Evolutionary conservation across 2,888 invertebrate species (phyloP).

Genomic region (Nomada fabriciana): DNA sequence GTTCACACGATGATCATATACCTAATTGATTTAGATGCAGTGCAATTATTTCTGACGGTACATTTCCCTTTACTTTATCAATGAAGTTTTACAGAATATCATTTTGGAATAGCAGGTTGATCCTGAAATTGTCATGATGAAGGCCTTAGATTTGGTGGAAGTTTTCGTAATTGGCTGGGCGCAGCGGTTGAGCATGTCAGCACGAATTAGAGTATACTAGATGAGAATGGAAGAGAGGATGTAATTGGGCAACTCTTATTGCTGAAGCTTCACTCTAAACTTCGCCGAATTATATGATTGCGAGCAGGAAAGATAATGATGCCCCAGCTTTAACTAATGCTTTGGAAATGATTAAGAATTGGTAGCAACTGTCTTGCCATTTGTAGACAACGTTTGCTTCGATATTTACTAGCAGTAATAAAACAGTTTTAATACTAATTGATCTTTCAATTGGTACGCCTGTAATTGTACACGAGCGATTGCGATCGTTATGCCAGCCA

Average conservation of each 20-base stretch:
- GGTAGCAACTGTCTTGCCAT: no score
- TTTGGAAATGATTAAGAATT: background rate
- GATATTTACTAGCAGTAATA: background rate
- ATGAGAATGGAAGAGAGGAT: constrained; percentile 13
- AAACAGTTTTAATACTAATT: background rate
- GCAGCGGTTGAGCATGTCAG: constrained; percentile 4
- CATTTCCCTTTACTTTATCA: no score
- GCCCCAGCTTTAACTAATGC: background rate
- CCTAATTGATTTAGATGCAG: no score
- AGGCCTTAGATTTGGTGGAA: background rate
- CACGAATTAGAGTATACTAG: constrained; percentile 23
- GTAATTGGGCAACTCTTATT: constrained; percentile 33
- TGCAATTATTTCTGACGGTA: no score
- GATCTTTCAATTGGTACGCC: no score
- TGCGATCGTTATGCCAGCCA: background rate
- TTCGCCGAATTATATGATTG: constrained; percentile 23
- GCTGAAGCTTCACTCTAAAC: constrained; percentile 18
- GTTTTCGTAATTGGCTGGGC: constrained; percentile 20
- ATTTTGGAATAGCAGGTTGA: no score
- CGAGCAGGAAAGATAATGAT: background rate
- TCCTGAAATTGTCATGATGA: background rate
- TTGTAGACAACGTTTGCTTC: background rate
- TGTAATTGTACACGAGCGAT: no score
- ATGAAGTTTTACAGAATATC: no score
- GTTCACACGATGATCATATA: no score